Evolutionary conservation across 2,113 vertebrate species (phyloP), one percentile per base, ranked within the genome.

Genomic region (Piprites chloris): DNA sequence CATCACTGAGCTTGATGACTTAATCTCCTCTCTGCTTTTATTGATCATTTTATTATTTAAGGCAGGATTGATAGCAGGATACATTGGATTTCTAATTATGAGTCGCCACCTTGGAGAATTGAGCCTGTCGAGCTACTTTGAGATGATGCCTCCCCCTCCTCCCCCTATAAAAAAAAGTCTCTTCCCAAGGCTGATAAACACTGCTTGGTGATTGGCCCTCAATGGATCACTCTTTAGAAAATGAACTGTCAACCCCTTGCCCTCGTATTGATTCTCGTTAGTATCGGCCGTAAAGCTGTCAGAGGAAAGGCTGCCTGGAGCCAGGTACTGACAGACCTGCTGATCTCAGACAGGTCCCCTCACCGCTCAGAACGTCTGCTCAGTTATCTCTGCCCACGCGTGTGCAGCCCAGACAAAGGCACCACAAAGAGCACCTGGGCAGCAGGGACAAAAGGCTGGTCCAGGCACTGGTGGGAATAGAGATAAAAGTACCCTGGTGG

Each of bases 151-250:
- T 97, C 93, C 80, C 61, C 90, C 72, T 94, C 96, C 89, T 96
- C 86, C 89, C 79, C 87, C 92, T 76, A 55, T 78, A 97, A 96
- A 96, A 97, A 97, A 97, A 95, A 8, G 96, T 96, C 92, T 59
- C 85, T 97, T 98, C 96, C 94, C 96, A 96, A 97, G 97, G 95
- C 97, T 98, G 98, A 98, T 98, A 98, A 98, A 98, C 97, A 97
- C 87, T 85, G 79, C 89, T 94, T 91, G 95, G 96, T 98, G 98
- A 98, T 98, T 97, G 97, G 98, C 96, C 97, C 97, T 98, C 97
- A 95, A 97, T 98, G 98, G 97, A 98, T 98, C 98, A 98, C 97
- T 98, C 98, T 97, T 97, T 97, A 98, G 98, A 98, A 98, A 98
- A 98, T 98, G 98, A 98, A 98, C 98, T 97, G 98, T 98, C 98